These are phyloP conservation scores for Phoebastria nigripes DNA, from an alignment of 2,797 vertebrate species.

Conservation along the genomic window DNA sequence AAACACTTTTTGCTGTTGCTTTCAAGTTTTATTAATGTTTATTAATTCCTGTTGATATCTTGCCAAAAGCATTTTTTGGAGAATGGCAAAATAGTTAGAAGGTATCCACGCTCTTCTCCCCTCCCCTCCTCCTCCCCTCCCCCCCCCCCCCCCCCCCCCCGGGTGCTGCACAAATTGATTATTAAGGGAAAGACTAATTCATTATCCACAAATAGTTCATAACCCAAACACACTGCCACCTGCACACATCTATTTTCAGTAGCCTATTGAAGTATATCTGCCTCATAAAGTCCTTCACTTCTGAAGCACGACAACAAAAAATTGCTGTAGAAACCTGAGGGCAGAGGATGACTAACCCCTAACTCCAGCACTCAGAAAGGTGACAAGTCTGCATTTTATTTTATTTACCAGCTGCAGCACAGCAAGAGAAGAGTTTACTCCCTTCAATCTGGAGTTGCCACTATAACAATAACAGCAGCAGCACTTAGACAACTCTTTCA, in stretches of 20 bases:
- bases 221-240: neutral
- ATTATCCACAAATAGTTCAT: neutral
- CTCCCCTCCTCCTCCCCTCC: neutral
- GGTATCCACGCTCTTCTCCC: neutral
- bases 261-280: neutral
- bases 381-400: neutral
- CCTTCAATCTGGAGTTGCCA: neutral
- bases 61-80: neutral
- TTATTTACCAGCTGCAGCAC: neutral
- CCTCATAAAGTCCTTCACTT: neutral
- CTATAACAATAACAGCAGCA: neutral
- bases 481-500: neutral
- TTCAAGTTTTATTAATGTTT: neutral
- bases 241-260: neutral
- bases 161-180: neutral
- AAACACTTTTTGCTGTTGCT: neutral
- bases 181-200: neutral
- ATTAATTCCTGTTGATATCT: neutral
- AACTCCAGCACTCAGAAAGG: neutral
- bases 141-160: fast-evolving
- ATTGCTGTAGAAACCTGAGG: neutral
- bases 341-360: neutral
- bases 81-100: neutral
- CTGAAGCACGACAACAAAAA: neutral
- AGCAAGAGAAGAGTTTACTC: neutral